Evolutionary conservation across 37 sponge, comb jelly and placozoan species (phyloP), one percentile per base, ranked within the genome.

Genomic region (Crambe crambe): DNA sequence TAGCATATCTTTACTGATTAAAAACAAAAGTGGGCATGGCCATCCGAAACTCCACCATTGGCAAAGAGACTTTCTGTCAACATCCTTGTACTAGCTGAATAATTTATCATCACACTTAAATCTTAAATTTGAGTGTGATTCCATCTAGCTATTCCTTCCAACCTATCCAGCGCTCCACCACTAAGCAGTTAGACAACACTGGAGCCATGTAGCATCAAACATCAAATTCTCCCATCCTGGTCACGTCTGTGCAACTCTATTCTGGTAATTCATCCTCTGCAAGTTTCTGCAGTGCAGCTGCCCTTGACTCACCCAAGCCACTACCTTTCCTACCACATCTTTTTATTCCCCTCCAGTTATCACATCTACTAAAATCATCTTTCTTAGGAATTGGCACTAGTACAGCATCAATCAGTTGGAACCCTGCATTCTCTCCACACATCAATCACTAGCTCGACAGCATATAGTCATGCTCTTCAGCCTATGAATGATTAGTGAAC

Each of bases 41-140:
- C n/a, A n/a, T n/a, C n/a, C n/a, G n/a, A n/a, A n/a, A 37, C 75
- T 9, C 15, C 75, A 74, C 57, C 75, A 74, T 74, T 59, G 27
- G 59, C 58, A 56, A 56, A 74, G 59, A 23, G 37, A 35, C 75
- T 27, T 3, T 56, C 75, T 74, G 59, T 74, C 8, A 56, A 2
- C 31, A 15, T 2, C 27, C 17, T 27, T 2, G 3, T 22, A 30
- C 22, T 3, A 23, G 75, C 56, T 56, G n/a, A 74, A 74, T 36
- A 74, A 59, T 22, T 74, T 56, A 1, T 27, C 18, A 36, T 56
- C 75, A 32, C 27, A 56, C 37, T 74, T 74, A 23, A 23, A 56
- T 10, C n/a, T 26, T 32, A 32, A 74, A 3, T 9, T 17, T 17
- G 59, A 36, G 54, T 2, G 59, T 59, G 15, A 54, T 59, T 31